Evolutionary conservation across 2,113 vertebrate genomes (phyloP).

Genomic region (Felis catus): DNA sequence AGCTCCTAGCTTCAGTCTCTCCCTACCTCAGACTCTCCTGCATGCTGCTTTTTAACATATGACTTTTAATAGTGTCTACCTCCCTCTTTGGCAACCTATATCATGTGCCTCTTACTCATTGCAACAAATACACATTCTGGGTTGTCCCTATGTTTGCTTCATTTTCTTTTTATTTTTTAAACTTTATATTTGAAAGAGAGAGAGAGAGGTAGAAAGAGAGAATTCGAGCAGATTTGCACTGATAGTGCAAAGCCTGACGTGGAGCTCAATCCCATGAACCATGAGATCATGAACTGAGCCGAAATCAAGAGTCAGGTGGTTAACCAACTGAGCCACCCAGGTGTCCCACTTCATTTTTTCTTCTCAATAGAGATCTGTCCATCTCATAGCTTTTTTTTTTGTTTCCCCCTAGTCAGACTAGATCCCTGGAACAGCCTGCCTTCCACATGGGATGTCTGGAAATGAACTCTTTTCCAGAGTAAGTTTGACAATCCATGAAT

Average conservation of each 20-base stretch:
- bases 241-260: too few species aligned
- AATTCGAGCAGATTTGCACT: too few species aligned
- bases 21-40: background rate
- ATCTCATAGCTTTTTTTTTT: background rate
- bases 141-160: background rate
- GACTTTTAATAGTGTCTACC: background rate
- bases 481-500: background rate
- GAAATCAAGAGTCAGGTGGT: too few species aligned
- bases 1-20: too few species aligned
- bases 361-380: background rate
- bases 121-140: background rate
- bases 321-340: too few species aligned
- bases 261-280: too few species aligned
- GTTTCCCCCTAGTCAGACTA: background rate
- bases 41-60: background rate
- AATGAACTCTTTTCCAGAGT: background rate
- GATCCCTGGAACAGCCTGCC: background rate
- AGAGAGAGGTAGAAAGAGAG: too few species aligned
- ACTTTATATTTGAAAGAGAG: too few species aligned
- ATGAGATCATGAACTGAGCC: too few species aligned
- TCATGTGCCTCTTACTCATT: background rate
- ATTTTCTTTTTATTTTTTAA: background rate
- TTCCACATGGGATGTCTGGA: background rate
- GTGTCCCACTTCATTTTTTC: background rate
- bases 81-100: background rate